Conservation (phyloP, 2,888 invertebrate species). For the Phytoseiulus persimilis region DNA sequence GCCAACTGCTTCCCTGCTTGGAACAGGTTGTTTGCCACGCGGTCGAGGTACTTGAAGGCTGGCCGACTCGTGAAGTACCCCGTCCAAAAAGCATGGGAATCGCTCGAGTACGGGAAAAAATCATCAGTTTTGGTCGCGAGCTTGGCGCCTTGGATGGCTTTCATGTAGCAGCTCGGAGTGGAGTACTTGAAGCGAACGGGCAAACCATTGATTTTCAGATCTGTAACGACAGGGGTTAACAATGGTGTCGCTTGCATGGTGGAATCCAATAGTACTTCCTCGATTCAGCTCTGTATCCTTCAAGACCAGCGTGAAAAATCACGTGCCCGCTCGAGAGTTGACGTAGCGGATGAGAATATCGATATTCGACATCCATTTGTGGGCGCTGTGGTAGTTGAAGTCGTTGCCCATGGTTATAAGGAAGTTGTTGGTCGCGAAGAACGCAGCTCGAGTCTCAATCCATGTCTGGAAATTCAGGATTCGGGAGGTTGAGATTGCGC, state of each 20-base stretch:
- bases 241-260: neutral
- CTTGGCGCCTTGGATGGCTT: slow-evolving; percentile 49
- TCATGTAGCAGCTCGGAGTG: slow-evolving; percentile 74
- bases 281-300: neutral
- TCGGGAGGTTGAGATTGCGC: too few relatives aligned
- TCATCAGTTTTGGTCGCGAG: slow-evolving; percentile 58
- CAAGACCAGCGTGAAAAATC: neutral
- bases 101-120: slow-evolving; percentile 82
- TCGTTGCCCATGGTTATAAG: slow-evolving; percentile 80
- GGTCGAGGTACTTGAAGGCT: slow-evolving; percentile 40
- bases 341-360: slow-evolving; percentile 75
- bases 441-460: neutral
- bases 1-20: slow-evolving; percentile 40
- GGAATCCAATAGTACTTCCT: neutral
- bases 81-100: slow-evolving; percentile 79
- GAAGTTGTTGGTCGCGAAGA: slow-evolving; percentile 63
- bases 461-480: neutral
- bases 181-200: slow-evolving; percentile 57
- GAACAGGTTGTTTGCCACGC: slow-evolving; percentile 39
- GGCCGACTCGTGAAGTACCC: slow-evolving; percentile 65
- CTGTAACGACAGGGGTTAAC: neutral
- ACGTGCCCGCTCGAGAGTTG: slow-evolving; percentile 47
- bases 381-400: slow-evolving; percentile 73
- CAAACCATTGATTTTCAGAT: neutral
- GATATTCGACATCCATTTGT: slow-evolving; percentile 69